Evolutionary conservation across 2,113 vertebrate genomes (phyloP).

Genomic region (Scortum barcoo): DNA sequence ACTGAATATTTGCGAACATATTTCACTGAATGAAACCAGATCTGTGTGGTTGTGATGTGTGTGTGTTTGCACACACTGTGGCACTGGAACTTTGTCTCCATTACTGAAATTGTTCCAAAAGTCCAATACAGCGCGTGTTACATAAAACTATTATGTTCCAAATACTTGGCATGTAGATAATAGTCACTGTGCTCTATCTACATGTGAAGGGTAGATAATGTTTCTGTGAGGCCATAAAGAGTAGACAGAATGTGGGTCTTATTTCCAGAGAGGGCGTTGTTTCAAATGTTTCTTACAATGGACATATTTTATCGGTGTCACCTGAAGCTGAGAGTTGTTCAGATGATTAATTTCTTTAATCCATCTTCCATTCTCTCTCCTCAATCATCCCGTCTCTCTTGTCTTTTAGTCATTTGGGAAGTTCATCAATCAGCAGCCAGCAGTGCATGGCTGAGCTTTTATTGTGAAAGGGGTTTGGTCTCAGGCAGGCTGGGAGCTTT

Average conservation of each 20-base stretch:
- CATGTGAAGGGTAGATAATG: slow-evolving; percentile 33
- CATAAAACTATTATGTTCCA: slow-evolving; percentile 43
- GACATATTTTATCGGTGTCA: slow-evolving; percentile 23
- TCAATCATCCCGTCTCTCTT: background rate
- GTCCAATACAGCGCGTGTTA: background rate
- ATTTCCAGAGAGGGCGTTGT: slow-evolving; percentile 27
- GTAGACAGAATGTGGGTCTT: slow-evolving; percentile 19
- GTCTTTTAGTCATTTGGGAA: background rate
- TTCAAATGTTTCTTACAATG: slow-evolving; percentile 25
- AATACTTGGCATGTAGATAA: slow-evolving; percentile 22
- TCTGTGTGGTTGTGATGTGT: slow-evolving; percentile 21
- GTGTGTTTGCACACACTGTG: slow-evolving; percentile 19
- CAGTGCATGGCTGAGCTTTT: slow-evolving; percentile 48
- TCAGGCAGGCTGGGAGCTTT: slow-evolving; percentile 52
- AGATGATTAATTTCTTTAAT: slow-evolving; percentile 28
- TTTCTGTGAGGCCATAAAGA: slow-evolving; percentile 31
- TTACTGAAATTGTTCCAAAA: slow-evolving; percentile 19
- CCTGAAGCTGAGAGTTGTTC: slow-evolving; percentile 25
- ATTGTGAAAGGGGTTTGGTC: slow-evolving; percentile 62
- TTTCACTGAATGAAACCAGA: slow-evolving; percentile 56
- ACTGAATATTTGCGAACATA: slow-evolving; percentile 37
- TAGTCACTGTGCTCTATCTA: slow-evolving; percentile 5
- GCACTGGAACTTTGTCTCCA: slow-evolving; percentile 13
- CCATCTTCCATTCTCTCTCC: background rate
- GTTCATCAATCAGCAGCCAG: background rate